These are phyloP conservation scores for Tragelaphus scriptus DNA, from an alignment of 2,113 vertebrate species.

Conservation along the genomic window DNA sequence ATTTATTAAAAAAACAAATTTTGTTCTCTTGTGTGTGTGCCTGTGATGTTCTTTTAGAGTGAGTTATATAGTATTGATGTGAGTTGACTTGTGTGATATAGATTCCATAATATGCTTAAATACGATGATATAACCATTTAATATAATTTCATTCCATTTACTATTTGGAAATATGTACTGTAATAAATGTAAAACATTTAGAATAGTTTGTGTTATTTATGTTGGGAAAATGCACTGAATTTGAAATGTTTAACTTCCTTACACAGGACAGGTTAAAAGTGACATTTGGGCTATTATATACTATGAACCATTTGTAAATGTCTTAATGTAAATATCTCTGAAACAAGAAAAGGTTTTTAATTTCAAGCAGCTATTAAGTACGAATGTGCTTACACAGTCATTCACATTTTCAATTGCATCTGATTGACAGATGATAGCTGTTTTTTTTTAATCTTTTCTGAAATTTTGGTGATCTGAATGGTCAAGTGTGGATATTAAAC, in stretches of 20 bases:
- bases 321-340: slow-evolving; percentile 79
- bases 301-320: slow-evolving; percentile 76
- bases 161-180: slow-evolving; percentile 72
- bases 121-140: slow-evolving; percentile 54
- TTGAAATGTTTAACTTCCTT: slow-evolving; percentile 66
- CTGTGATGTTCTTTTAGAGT: slow-evolving; percentile 62
- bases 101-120: slow-evolving; percentile 67
- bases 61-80: slow-evolving; percentile 62
- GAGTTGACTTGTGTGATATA: slow-evolving; percentile 58
- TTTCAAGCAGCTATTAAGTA: slow-evolving; percentile 6
- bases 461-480: neutral
- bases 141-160: slow-evolving; percentile 77
- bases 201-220: slow-evolving; percentile 68
- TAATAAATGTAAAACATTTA: slow-evolving; percentile 65
- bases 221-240: slow-evolving; percentile 72
- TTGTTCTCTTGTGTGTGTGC: slow-evolving; percentile 69
- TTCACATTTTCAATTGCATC: neutral
- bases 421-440: neutral
- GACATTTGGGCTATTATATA: slow-evolving; percentile 59
- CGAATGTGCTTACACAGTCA: neutral
- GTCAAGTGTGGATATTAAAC: slow-evolving; percentile 21
- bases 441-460: slow-evolving; percentile 22
- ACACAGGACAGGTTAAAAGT: slow-evolving; percentile 58
- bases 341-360: slow-evolving; percentile 41
- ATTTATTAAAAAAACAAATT: slow-evolving; percentile 60